Evolutionary conservation across 2,797 vertebrate genomes (phyloP), one percentile per base, ranked within the genome.

Genomic region (Eulemur rubriventer): DNA sequence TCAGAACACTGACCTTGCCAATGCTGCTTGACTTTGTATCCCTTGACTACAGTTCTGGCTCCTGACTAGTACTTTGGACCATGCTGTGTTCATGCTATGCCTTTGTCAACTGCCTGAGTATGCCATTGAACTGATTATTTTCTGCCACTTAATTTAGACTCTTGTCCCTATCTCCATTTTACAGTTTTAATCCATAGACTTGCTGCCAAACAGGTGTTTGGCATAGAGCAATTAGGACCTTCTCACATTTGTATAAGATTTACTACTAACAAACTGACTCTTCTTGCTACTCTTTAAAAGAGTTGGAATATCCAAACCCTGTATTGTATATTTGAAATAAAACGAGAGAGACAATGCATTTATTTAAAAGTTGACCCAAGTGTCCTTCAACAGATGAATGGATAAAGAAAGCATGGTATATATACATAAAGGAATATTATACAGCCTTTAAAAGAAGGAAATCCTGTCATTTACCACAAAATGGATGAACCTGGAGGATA

Each of bases 181-280:
- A 33, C 12, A 48, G 52, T 94, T 83, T 26, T 82, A 72, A 57
- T 57, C 52, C 33, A 78, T 18, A 88, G 46, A 78, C 20, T 26
- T 88, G 52, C 33, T 83, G 92, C 46, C 78, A 88, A 94, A 85
- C 12, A 55, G 82, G 11, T 70, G 48, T 82, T 83, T 69, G 59
- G 24, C 69, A 48, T 28, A 70, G 59, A 63, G 46, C 61, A 82
- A 14, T 94, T 78, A 75, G 35, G 35, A 35, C 28, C 38, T 67
- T 76, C 35, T 87, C 50, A 91, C 35, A 86, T 88, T 61, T 91
- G 55, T 82, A 88, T n/a, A 65, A 72, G 30, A 94, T 67, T 94
- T 67, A 85, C 35, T 87, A 16, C 28, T 70, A 88, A 87, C 43
- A 82, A 87, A 70, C 7, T 38, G 33, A 76, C 46, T 22, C 1